Evolutionary conservation across 1,140 invertebrate genomes (phyloP), one percentile per base, ranked within the genome.

Genomic region (Ectropis grisescens): DNA sequence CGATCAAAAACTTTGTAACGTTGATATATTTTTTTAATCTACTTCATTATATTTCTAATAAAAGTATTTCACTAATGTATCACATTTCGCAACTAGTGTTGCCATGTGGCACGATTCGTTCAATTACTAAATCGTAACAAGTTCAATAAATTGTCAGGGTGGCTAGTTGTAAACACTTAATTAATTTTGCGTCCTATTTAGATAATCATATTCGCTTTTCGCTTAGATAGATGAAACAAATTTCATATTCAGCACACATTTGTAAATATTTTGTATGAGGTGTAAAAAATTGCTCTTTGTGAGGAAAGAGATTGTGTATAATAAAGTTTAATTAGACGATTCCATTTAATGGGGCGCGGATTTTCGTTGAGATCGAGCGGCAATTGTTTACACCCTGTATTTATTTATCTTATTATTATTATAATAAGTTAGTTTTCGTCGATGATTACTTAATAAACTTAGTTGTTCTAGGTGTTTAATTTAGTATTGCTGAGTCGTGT

Each of bases 221-320:
- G 44, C 39, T 53, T 53, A 38, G 33, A 38, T 39, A 27, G 33
- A 51, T 47, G 51, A 36, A 42, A 42, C 10, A 26, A 26, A 26
- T 55, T 52, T 51, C 48, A 34, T 56, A 56, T 47, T 44, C 39
- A 56, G 36, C 42, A 56, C 47, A 52, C 44, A 36, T 42, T 70
- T 62, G 67, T 67, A 52, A 70, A 67, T 67, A 53, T 41, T 33
- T 60, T 54, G 53, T 60, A 53, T 65, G 55, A 49, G 57, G 55
- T 67, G 62, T 65, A 65, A 59, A 65, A 62, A 61, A 62, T 58
- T 67, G 56, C 57, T n/a, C n/a, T n/a, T n/a, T n/a, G n/a, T n/a
- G n/a, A n/a, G n/a, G n/a, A n/a, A n/a, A n/a, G n/a, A n/a, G n/a
- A n/a, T n/a, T n/a, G n/a, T n/a, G n/a, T n/a, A n/a, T n/a, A n/a